These are phyloP conservation scores for Peromyscus polionotus DNA, from an alignment of 2,113 vertebrate genomes.

Conservation along the genomic window DNA sequence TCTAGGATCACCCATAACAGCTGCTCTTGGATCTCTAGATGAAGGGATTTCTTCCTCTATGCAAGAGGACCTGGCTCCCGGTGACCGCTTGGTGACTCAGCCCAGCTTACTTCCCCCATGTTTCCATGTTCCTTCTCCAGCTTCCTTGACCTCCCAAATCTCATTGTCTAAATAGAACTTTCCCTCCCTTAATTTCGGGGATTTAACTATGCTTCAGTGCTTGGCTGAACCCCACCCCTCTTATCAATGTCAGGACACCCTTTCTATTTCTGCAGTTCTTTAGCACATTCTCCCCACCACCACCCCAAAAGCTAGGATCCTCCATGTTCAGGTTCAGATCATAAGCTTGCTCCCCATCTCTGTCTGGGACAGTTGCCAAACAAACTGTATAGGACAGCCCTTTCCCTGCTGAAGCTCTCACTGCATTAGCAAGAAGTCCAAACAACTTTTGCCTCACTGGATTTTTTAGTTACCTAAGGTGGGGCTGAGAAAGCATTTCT, in stretches of 20 bases:
- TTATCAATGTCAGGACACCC: not conserved
- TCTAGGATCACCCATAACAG: not conserved
- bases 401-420: not conserved
- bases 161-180: not conserved
- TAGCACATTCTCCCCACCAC: not conserved
- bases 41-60: not conserved
- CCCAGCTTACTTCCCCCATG: not conserved
- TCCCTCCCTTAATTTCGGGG: not conserved
- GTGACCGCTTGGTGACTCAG: not conserved
- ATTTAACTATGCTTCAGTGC: not conserved
- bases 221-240: not conserved
- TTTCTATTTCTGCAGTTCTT: not conserved
- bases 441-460: not conserved
- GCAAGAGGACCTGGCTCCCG: not conserved
- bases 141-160: not conserved
- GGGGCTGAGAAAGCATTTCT: not conserved
- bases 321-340: not conserved
- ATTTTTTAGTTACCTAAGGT: not conserved
- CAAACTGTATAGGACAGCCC: not conserved
- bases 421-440: not conserved
- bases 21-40: not conserved
- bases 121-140: not conserved
- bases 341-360: not conserved
- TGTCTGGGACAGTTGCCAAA: not conserved
- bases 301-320: not conserved